Evolutionary conservation across 2,113 vertebrate species (phyloP), one percentile per base, ranked within the genome.

Genomic region (Verasper variegatus): DNA sequence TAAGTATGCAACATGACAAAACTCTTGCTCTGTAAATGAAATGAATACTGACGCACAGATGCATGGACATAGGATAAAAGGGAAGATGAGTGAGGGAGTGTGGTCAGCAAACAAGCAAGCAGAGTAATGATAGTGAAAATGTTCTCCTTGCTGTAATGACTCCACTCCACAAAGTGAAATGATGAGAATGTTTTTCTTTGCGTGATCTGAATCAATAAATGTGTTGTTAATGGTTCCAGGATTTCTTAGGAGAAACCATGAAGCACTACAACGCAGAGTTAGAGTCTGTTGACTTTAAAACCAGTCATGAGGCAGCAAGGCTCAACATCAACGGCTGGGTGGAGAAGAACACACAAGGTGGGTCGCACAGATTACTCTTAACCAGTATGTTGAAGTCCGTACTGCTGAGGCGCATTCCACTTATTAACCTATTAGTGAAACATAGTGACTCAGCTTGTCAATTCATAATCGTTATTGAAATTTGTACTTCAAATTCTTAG

Each of bases 281-380:
- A 86, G 89, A 95, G 85, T 2, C 87, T 17, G 89, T 94, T 65
- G 88, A 95, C 83, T 95, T 95, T 24, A 0, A 1, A 0, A 18
- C 0, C 0, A 72, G 42, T 15, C 37, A 66, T 1, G 93, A 94
- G 45, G 76, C 35, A 0, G 90, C 91, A 27, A 88, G 95, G 8
- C 7, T 83, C 62, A 84, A 92, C 59, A 95, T 95, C 78, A 95
- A 95, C 83, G 72, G 0, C 68, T 95, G 95, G 95, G 95, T 95
- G 83, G 91, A 93, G 82, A 79, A 86, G 1, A 24, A 91, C 68
- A 95, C 95, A 20, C 81, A 93, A 81, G 93, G 95, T 95, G 62
- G 35, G 42, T 57, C 17, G 40, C 17, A 45, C 66, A 37, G 31
- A 66, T 35, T 7, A n/a, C n/a, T n/a, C 11, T 12, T 42, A 4